These are phyloP conservation scores for Drosophila koepferae DNA, from an alignment of 2,888 invertebrate species.

Conservation along the genomic window DNA sequence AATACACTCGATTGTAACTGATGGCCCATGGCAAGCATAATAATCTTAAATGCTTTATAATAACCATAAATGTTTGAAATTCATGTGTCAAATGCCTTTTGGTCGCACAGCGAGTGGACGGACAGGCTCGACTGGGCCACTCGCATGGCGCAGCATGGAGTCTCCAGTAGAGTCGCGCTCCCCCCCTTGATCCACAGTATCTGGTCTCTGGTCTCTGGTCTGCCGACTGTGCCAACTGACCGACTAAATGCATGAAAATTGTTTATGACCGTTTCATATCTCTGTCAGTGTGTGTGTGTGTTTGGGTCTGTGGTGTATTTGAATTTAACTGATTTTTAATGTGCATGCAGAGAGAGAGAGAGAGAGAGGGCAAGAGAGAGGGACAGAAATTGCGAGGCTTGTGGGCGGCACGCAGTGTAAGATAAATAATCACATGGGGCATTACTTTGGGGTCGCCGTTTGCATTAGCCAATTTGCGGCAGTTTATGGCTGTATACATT, in stretches of 20 bases:
- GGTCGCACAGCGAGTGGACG: slow-evolving; percentile 21
- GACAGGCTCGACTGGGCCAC: slow-evolving; percentile 21
- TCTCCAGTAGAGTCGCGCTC: background rate
- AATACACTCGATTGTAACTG: slow-evolving; percentile 57
- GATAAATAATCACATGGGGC: slow-evolving; percentile 69
- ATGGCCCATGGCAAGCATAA: slow-evolving; percentile 71
- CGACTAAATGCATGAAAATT: slow-evolving; percentile 69
- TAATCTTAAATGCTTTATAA: slow-evolving; percentile 82
- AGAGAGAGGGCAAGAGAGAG: background rate
- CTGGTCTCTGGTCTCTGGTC: slow-evolving; percentile 8
- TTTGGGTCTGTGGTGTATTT: slow-evolving; percentile 60
- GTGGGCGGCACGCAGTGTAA: slow-evolving; percentile 59
- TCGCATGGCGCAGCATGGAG: slow-evolving; percentile 37
- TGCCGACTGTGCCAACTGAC: slow-evolving; percentile 40
- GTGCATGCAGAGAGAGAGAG: slow-evolving; percentile 40
- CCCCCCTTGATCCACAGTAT: background rate
- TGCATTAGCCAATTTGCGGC: slow-evolving; percentile 79
- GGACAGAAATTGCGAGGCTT: slow-evolving; percentile 8
- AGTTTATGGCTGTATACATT: slow-evolving; percentile 72
- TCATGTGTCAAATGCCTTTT: slow-evolving; percentile 70
- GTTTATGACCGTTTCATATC: slow-evolving; percentile 62
- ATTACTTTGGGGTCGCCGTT: slow-evolving; percentile 69
- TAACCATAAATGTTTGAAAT: slow-evolving; percentile 81
- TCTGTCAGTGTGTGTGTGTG: slow-evolving; percentile 37
- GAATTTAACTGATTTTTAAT: slow-evolving; percentile 79